Evolutionary conservation across 1,140 invertebrate genomes (phyloP).

Genomic region (Apis dorsata): DNA sequence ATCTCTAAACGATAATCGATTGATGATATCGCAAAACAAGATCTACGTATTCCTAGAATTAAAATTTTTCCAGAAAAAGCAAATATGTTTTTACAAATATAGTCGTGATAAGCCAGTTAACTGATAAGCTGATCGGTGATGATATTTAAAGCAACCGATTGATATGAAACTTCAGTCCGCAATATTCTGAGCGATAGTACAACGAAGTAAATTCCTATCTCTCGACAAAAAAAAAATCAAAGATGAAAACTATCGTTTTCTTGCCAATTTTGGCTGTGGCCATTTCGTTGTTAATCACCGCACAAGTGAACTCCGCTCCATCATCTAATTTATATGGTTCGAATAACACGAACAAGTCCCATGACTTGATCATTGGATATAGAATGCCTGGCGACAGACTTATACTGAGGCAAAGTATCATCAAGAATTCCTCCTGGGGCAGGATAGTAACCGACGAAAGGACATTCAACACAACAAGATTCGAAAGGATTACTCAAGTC

Average conservation of each 20-base stretch:
- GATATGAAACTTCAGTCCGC: neutral
- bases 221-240: neutral
- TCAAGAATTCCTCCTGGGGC: conserved; percentile 74
- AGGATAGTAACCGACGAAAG: conserved; percentile 71
- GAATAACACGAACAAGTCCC: conserved; percentile 53
- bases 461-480: conserved; percentile 65
- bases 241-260: conserved; percentile 48
- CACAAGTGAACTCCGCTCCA: neutral
- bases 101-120: conserved; percentile 48
- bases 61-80: conserved; percentile 44
- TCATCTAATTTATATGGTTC: neutral
- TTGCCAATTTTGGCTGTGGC: conserved; percentile 27
- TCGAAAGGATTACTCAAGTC: conserved; percentile 77
- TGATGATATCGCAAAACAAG: neutral
- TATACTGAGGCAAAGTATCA: conserved; percentile 54
- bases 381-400: conserved; percentile 69
- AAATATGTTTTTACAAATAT: neutral
- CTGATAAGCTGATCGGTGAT: conserved; percentile 43
- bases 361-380: conserved; percentile 70
- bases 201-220: neutral
- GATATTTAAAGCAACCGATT: conserved; percentile 46
- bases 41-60: conserved; percentile 38
- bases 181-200: neutral
- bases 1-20: neutral
- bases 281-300: neutral